Evolutionary conservation across 2,888 invertebrate genomes (phyloP).

Genomic region (Odontothrips loti): DNA sequence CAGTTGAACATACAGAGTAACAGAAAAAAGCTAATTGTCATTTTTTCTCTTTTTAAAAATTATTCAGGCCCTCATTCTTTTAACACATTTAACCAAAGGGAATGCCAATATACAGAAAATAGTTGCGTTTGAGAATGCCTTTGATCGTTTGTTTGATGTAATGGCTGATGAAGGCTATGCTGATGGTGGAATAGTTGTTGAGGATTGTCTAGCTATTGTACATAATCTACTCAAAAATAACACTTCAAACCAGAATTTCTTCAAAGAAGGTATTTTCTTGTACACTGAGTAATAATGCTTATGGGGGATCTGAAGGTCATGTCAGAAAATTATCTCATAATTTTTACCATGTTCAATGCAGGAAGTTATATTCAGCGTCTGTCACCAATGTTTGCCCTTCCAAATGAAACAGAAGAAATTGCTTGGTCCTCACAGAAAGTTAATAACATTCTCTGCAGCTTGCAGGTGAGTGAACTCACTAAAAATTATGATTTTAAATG

Average conservation of each 20-base stretch:
- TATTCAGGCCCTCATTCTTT: constrained; percentile 67
- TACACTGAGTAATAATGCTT: too few relatives aligned
- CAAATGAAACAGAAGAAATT: constrained; percentile 59
- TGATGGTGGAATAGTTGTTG: constrained; percentile 95
- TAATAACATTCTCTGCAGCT: constrained; percentile 87
- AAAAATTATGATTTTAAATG: not conserved
- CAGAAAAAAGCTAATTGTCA: constrained; percentile 28
- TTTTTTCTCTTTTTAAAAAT: constrained; percentile 23
- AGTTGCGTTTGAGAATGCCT: constrained; percentile 98
- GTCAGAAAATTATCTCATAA: constrained; percentile 8
- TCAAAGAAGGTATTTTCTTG: constrained; percentile 73
- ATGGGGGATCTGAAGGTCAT: too few relatives aligned
- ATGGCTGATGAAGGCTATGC: constrained; percentile 86
- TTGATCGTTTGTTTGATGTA: constrained; percentile 90
- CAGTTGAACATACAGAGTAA: constrained; percentile 1
- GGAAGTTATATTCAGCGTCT: constrained; percentile 88
- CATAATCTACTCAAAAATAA: constrained; percentile 91
- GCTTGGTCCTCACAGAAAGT: constrained; percentile 93
- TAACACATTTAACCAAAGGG: constrained; percentile 87
- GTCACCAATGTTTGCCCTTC: constrained; percentile 79
- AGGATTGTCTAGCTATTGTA: constrained; percentile 92
- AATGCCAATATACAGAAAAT: constrained; percentile 99
- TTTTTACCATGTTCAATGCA: constrained; percentile 37
- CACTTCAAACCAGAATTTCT: constrained; percentile 95
- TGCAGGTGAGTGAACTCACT: constrained; percentile 58